These are phyloP conservation scores for Cephalophus harveyi DNA, from an alignment of 2,113 vertebrate genomes.

Conservation along the genomic window DNA sequence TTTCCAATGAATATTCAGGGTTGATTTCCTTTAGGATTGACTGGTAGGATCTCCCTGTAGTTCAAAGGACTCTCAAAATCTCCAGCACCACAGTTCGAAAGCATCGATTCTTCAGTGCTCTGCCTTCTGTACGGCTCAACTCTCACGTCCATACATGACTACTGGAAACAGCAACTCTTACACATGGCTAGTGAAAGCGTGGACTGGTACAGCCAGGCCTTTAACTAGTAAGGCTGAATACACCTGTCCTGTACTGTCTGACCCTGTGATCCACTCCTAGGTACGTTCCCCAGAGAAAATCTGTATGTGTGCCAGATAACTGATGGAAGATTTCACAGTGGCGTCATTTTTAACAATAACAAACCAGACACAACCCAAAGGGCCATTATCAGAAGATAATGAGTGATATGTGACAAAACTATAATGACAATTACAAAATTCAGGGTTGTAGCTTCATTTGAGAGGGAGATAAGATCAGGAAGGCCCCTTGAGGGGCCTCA, in stretches of 20 bases:
- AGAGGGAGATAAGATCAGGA: neutral
- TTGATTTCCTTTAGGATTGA: neutral
- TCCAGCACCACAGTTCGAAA: neutral
- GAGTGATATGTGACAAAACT: neutral
- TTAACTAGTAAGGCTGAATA: neutral
- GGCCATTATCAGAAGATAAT: neutral
- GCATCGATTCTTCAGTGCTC: neutral
- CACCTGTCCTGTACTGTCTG: neutral
- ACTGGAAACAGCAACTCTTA: neutral
- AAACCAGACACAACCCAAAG: neutral
- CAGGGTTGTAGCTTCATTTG: neutral
- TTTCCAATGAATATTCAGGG: neutral
- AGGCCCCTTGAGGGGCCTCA: neutral
- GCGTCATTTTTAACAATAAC: neutral
- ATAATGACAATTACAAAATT: constrained; percentile 12
- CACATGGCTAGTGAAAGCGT: neutral
- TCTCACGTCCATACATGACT: neutral
- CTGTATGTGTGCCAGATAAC: neutral
- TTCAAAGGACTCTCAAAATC: neutral
- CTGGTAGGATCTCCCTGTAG: neutral
- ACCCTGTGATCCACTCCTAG: neutral
- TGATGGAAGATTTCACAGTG: neutral
- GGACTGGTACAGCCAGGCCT: neutral
- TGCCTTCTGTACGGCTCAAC: neutral
- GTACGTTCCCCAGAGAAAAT: neutral